A percentile compares a stretch with the other conserved stretches of the same genome.
phyloP scores from a whole-genome alignment of 2,113 vertebrate species.

The Charadrius vociferus region DNA sequence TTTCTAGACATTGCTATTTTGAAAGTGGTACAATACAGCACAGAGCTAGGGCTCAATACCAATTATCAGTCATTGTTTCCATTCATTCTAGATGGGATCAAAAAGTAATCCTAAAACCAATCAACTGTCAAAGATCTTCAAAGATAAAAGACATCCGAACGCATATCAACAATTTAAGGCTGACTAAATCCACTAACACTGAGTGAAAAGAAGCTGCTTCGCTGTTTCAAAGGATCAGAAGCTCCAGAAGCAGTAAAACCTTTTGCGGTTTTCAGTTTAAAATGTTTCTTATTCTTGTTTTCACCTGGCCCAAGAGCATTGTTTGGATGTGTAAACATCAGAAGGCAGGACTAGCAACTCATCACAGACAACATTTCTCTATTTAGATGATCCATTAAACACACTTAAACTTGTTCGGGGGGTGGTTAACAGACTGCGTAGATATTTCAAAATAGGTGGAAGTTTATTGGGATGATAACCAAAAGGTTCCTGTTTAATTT shows the following conservation, averaged over 20 bases:
- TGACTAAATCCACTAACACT: neutral
- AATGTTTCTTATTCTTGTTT: neutral
- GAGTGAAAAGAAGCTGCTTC: neutral
- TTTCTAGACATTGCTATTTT: neutral
- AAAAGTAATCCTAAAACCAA: neutral
- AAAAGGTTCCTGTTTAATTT: neutral
- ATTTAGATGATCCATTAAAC: neutral
- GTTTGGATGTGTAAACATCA: neutral
- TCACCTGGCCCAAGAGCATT: neutral
- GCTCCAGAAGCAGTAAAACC: neutral
- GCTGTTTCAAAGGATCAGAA: neutral
- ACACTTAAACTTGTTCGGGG: neutral
- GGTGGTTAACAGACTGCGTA: neutral
- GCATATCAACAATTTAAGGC: neutral
- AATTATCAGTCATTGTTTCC: neutral
- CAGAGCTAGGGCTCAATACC: neutral
- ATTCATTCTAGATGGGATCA: neutral
- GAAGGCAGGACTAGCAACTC: neutral
- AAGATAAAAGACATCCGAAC: neutral
- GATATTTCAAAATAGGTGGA: neutral
- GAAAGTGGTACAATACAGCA: neutral
- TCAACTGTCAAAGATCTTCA: neutral
- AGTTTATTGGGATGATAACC: neutral
- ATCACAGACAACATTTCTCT: neutral
- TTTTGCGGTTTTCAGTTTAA: neutral